A percentile compares a stretch with the other conserved stretches of the same genome.
These are phyloP conservation scores for Lethocerus indicus DNA, from an alignment of 1,140 invertebrate genomes.

Conservation along the genomic window DNA sequence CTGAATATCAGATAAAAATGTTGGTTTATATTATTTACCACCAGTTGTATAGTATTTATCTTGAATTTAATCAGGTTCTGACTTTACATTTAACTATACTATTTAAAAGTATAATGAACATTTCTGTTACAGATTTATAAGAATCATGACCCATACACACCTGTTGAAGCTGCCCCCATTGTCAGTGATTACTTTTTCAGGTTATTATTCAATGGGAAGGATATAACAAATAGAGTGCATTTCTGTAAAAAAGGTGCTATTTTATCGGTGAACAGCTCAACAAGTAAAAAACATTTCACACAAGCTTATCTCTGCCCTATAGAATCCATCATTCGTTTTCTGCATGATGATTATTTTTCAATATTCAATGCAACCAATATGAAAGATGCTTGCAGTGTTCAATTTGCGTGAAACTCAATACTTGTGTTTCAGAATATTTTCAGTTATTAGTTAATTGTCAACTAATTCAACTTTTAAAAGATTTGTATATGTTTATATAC, in stretches of 20 bases:
- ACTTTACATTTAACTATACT: background rate
- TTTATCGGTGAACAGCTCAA: conserved; percentile 20
- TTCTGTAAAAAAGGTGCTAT: conserved; percentile 50
- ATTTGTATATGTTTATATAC: no score
- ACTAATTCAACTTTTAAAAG: no score
- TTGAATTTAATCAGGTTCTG: background rate
- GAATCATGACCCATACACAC: conserved; percentile 27
- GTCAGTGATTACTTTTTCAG: conserved; percentile 61
- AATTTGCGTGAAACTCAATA: no score
- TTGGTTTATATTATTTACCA: no score
- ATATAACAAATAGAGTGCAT: conserved; percentile 60
- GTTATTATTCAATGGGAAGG: conserved; percentile 69
- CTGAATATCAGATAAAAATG: no score
- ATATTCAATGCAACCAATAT: conserved; percentile 66
- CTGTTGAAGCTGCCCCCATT: conserved; percentile 20
- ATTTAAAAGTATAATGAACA: background rate
- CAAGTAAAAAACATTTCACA: conserved; percentile 15
- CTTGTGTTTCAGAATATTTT: no score
- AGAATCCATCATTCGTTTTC: conserved; percentile 64
- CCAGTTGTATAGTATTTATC: background rate
- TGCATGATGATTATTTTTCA: conserved; percentile 70
- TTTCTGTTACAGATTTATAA: conserved; percentile 33
- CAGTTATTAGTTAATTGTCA: no score
- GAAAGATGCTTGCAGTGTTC: conserved; percentile 55
- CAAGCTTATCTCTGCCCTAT: conserved; percentile 49